A percentile compares a stretch with the other conserved stretches of the same genome.
These are phyloP conservation scores for Scaptomyza graminum DNA, from an alignment of 1,140 invertebrate genomes.

Conservation along the genomic window DNA sequence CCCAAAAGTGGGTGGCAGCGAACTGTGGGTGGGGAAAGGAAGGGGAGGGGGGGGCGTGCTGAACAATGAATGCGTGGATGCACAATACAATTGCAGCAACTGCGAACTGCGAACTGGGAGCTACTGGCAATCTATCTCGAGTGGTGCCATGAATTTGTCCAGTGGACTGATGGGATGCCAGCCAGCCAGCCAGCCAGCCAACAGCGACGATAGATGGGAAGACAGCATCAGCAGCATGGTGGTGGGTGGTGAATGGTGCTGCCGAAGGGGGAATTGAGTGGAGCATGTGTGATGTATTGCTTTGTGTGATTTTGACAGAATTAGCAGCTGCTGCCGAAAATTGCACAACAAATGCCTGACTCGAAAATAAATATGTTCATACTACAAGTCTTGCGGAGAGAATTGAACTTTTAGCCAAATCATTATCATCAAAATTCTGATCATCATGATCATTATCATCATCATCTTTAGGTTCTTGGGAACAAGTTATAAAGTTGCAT, in stretches of 20 bases:
- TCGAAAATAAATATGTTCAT: constrained; percentile 4
- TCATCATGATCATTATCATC: not conserved
- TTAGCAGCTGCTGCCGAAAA: constrained; percentile 79
- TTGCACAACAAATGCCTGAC: constrained; percentile 64
- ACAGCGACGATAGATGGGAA: not conserved
- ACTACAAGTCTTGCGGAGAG: not conserved
- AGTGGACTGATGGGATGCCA: constrained; percentile 46
- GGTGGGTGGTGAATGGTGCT: not conserved
- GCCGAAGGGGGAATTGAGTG: not conserved
- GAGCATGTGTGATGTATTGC: constrained; percentile 75
- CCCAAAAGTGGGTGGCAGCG: not conserved
- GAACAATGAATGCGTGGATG: constrained; percentile 54
- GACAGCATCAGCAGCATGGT: not conserved
- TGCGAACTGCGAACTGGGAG: constrained; percentile 21
- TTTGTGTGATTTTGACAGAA: constrained; percentile 80
- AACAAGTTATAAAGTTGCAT: constrained; percentile 29
- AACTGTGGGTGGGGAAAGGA: no score
- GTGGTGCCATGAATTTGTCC: constrained; percentile 71
- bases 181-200: not conserved
- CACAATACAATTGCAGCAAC: constrained; percentile 40
- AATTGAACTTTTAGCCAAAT: not conserved
- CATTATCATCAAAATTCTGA: not conserved
- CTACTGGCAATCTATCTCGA: constrained; percentile 73
- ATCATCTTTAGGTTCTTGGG: not conserved
- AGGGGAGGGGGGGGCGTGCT: not conserved